Evolutionary conservation across 1,140 invertebrate genomes (phyloP).

Genomic region (Drosophila neocordata): DNA sequence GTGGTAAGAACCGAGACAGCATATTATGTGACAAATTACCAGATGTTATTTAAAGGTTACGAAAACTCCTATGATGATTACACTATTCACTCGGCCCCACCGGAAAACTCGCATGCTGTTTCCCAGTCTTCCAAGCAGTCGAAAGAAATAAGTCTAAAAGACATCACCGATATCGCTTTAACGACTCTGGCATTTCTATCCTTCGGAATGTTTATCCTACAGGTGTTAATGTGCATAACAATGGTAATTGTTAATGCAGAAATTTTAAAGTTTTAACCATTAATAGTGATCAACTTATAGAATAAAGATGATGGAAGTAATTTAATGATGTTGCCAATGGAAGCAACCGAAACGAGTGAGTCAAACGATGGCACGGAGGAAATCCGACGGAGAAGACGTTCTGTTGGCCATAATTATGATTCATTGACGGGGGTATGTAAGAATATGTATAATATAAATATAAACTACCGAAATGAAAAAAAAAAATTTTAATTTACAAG

Average conservation of each 20-base stretch:
- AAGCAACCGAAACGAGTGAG: constrained; percentile 55
- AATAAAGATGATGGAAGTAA: constrained; percentile 79
- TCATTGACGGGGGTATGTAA: constrained; percentile 13
- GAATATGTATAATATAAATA: too few relatives aligned
- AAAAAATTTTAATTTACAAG: too few relatives aligned
- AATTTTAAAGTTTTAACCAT: neutral
- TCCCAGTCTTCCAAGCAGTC: constrained; percentile 31
- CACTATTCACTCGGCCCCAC: neutral
- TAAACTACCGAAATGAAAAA: too few relatives aligned
- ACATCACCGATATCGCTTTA: constrained; percentile 90
- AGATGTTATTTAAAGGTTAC: constrained; percentile 36
- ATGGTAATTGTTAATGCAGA: constrained; percentile 83
- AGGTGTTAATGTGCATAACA: constrained; percentile 88
- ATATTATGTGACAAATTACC: neutral
- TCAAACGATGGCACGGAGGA: constrained; percentile 62
- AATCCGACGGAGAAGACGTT: constrained; percentile 64
- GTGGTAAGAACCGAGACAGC: constrained; percentile 25
- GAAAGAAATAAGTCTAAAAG: constrained; percentile 86
- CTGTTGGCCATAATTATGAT: neutral
- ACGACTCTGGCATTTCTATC: constrained; percentile 91
- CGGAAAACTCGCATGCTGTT: neutral
- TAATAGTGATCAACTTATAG: constrained; percentile 31
- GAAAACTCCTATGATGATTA: constrained; percentile 28
- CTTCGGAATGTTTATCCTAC: constrained; percentile 90
- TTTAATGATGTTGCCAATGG: constrained; percentile 70